Evolutionary conservation across 64 coral and sea anemone genomes (phyloP).

Genomic region (Astreopora myriophthalma): DNA sequence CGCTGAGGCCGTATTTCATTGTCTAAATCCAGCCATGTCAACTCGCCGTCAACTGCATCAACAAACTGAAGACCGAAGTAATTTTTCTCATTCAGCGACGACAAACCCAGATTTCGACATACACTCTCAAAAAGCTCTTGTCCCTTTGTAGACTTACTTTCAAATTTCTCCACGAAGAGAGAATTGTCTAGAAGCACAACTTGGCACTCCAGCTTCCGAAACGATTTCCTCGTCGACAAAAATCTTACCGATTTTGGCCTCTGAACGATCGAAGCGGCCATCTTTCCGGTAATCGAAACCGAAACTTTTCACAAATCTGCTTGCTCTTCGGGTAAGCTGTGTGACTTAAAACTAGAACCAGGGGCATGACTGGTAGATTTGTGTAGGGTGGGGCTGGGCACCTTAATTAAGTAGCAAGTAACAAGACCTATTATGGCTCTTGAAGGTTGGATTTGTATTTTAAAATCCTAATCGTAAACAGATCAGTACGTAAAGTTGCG

Average conservation of each 20-base stretch:
- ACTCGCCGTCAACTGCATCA: slow-evolving; percentile 75
- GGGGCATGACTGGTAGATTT: too few species aligned
- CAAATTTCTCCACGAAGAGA: slow-evolving; percentile 71
- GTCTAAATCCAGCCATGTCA: slow-evolving; percentile 82
- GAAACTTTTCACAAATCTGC: not conserved
- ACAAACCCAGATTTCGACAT: slow-evolving; percentile 66
- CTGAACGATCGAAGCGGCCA: not conserved
- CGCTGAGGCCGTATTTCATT: slow-evolving; percentile 68
- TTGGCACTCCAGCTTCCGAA: slow-evolving; percentile 67
- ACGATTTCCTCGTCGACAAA: slow-evolving; percentile 2
- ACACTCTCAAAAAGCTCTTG: slow-evolving; percentile 67
- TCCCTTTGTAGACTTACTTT: slow-evolving; percentile 83
- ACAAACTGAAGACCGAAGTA: slow-evolving; percentile 89
- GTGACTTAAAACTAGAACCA: not conserved
- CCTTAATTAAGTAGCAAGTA: too few species aligned
- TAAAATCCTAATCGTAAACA: too few species aligned
- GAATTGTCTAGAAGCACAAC: slow-evolving; percentile 89
- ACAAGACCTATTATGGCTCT: too few species aligned
- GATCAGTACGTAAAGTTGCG: too few species aligned
- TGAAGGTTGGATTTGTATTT: too few species aligned
- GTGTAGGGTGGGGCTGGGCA: too few species aligned
- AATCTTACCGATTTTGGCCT: slow-evolving; percentile 16
- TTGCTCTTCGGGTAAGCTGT: not conserved
- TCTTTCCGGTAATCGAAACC: not conserved
- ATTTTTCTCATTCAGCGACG: slow-evolving; percentile 24